phyloP scores from a whole-genome alignment of 2,797 vertebrate genomes.

The Loriculus beryllinus region DNA sequence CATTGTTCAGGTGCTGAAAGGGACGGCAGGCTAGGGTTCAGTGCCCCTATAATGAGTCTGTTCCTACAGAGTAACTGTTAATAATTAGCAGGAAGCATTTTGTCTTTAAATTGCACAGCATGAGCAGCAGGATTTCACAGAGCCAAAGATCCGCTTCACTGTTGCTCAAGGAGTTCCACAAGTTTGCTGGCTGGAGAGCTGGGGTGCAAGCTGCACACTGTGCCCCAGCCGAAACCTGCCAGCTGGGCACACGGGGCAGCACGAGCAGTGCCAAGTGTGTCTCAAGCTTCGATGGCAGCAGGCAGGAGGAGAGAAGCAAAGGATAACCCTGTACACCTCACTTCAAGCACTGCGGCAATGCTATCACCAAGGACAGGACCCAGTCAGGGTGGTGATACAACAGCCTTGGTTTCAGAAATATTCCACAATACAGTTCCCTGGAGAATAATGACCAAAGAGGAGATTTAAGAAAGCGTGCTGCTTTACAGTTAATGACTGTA shows the following conservation, averaged over 20 bases:
- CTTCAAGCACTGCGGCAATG: neutral
- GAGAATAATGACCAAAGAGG: neutral
- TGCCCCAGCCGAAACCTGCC: fast-evolving
- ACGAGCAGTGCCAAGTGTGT: fast-evolving
- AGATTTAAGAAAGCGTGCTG: neutral
- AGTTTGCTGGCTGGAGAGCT: neutral
- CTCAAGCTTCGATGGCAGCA: fast-evolving
- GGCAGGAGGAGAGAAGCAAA: neutral
- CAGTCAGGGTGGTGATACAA: neutral
- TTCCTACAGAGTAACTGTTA: conserved; percentile 63
- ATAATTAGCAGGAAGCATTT: conserved; percentile 77
- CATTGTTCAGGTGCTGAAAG: conserved; percentile 51
- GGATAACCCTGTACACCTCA: neutral
- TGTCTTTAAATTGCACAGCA: conserved; percentile 72
- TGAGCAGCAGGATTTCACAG: conserved; percentile 43
- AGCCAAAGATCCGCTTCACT: conserved; percentile 32
- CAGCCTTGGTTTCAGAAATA: neutral
- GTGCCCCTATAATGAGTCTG: conserved; percentile 28
- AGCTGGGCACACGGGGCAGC: fast-evolving
- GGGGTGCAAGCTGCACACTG: fast-evolving
- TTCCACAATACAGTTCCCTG: neutral
- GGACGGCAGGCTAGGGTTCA: conserved; percentile 49
- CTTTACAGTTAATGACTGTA: conserved; percentile 15
- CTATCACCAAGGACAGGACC: neutral
- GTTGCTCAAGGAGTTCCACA: neutral